A percentile compares a stretch with the other conserved stretches of the same genome.
These are phyloP conservation scores for Euzophera pinguis DNA, from an alignment of 2,888 invertebrate species.

Conservation along the genomic window DNA sequence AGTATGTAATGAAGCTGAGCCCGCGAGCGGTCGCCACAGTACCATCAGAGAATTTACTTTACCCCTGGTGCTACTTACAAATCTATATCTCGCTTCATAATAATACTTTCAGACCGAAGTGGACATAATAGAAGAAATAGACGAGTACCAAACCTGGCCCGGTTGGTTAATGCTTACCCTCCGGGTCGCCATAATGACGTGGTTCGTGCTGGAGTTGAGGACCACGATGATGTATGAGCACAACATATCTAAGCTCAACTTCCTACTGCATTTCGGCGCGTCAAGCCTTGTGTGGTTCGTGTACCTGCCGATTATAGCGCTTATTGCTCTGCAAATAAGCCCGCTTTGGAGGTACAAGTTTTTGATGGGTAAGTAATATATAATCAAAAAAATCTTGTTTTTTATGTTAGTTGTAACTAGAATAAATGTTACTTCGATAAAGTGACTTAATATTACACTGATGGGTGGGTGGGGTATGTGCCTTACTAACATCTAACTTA, in stretches of 20 bases:
- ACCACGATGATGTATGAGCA: slow-evolving; percentile 77
- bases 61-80: too few species aligned
- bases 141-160: slow-evolving; percentile 98
- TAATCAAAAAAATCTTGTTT: too few species aligned
- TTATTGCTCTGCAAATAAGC: slow-evolving; percentile 95
- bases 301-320: slow-evolving; percentile 95
- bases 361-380: slow-evolving; percentile 85
- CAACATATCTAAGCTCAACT: slow-evolving; percentile 88
- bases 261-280: slow-evolving; percentile 97
- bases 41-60: too few species aligned
- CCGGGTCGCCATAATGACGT: slow-evolving; percentile 90
- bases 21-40: too few species aligned
- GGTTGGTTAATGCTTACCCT: slow-evolving; percentile 96
- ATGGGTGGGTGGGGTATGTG: too few species aligned
- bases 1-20: too few species aligned
- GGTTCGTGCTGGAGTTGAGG: slow-evolving; percentile 89
- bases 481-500: too few species aligned
- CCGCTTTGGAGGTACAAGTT: slow-evolving; percentile 97
- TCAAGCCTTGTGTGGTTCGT: slow-evolving; percentile 99
- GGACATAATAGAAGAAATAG: slow-evolving; percentile 96
- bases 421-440: too few species aligned
- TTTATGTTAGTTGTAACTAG: too few species aligned
- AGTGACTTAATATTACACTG: too few species aligned
- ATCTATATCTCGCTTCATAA: too few species aligned
- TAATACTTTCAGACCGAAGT: slow-evolving; percentile 89